These are phyloP conservation scores for Paralichthys olivaceus DNA, from an alignment of 2,113 vertebrate species.

Conservation along the genomic window DNA sequence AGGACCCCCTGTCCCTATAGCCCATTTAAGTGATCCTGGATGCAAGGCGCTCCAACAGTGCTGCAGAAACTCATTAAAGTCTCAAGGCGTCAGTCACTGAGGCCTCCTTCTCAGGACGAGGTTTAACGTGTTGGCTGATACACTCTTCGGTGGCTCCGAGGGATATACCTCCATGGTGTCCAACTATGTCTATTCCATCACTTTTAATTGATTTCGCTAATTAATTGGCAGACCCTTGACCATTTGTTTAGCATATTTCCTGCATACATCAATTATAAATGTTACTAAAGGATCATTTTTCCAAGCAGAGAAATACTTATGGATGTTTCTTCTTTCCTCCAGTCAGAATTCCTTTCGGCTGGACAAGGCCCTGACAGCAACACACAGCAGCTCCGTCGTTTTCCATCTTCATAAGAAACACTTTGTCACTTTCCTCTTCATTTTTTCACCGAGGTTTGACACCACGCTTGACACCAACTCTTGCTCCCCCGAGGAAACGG, in stretches of 20 bases:
- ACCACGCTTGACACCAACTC: slow-evolving; percentile 76
- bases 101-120: slow-evolving; percentile 71
- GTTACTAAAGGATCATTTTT: slow-evolving; percentile 18
- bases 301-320: neutral
- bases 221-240: slow-evolving; percentile 63
- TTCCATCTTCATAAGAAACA: slow-evolving; percentile 60
- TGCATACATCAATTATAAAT: slow-evolving; percentile 11
- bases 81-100: slow-evolving; percentile 75
- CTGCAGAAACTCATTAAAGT: slow-evolving; percentile 84
- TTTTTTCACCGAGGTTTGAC: slow-evolving; percentile 73
- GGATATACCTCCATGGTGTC: slow-evolving; percentile 55
- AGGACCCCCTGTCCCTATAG: slow-evolving; percentile 77
- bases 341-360: neutral
- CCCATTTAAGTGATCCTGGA: slow-evolving; percentile 81
- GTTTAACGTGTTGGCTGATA: slow-evolving; percentile 64
- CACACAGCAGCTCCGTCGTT: slow-evolving; percentile 36
- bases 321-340: neutral
- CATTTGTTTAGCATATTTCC: slow-evolving; percentile 58
- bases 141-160: slow-evolving; percentile 48
- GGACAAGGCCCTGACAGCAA: slow-evolving; percentile 46
- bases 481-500: slow-evolving; percentile 72
- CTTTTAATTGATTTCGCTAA: slow-evolving; percentile 71
- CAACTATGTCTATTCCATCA: slow-evolving; percentile 54
- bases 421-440: slow-evolving; percentile 64
- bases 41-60: slow-evolving; percentile 74